Evolutionary conservation across 2,113 vertebrate species (phyloP).

Genomic region (Lepus americanus): DNA sequence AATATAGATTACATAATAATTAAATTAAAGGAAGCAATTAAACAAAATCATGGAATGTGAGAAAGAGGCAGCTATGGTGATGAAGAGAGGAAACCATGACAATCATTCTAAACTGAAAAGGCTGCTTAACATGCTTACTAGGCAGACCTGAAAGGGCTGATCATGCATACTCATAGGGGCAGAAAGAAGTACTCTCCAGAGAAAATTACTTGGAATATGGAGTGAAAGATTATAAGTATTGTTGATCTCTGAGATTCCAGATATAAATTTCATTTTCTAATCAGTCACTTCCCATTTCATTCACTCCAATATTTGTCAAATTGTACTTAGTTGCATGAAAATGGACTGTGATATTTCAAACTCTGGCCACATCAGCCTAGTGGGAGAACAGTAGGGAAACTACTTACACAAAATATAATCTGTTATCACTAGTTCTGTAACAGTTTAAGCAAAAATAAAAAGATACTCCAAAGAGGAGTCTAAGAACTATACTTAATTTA

Average conservation of each 20-base stretch:
- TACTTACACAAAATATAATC: neutral
- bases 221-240: neutral
- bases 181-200: neutral
- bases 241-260: neutral
- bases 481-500: neutral
- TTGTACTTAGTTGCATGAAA: slow-evolving; percentile 48
- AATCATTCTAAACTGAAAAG: neutral
- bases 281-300: neutral
- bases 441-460: slow-evolving; percentile 41
- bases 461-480: neutral
- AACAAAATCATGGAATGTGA: neutral
- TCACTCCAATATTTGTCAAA: neutral
- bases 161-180: too few species aligned
- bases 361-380: neutral
- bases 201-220: neutral
- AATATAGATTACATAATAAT: neutral
- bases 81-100: neutral
- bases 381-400: neutral
- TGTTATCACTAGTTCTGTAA: slow-evolving; percentile 28
- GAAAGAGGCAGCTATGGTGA: neutral
- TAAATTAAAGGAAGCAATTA: neutral
- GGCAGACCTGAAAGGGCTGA: neutral
- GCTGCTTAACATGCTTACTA: too few species aligned
- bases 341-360: slow-evolving; percentile 19
- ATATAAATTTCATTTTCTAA: neutral